These are phyloP conservation scores for Leptothorax acervorum DNA, from an alignment of 2,888 invertebrate genomes.

Conservation along the genomic window DNA sequence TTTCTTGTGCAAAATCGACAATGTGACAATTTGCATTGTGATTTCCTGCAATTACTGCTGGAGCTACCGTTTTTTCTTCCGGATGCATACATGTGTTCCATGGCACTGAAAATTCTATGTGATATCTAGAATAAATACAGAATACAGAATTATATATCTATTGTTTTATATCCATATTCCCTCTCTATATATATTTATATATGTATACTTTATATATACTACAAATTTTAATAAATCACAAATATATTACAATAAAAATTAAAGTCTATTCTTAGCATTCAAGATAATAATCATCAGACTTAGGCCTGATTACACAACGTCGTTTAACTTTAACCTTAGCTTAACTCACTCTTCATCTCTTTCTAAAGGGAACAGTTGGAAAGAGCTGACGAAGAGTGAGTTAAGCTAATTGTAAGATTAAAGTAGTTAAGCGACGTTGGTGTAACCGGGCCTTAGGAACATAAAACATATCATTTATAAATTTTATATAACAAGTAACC, in stretches of 20 bases:
- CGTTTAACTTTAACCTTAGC: too few relatives aligned
- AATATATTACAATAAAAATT: neutral
- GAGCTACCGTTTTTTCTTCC: conserved; percentile 70
- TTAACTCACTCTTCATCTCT: too few relatives aligned
- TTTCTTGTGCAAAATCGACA: conserved; percentile 77
- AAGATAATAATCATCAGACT: neutral
- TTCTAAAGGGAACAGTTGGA: too few relatives aligned
- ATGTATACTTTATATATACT: neutral
- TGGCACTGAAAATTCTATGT: conserved; percentile 80
- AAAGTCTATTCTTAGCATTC: neutral
- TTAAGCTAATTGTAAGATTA: too few relatives aligned
- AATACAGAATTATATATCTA: neutral
- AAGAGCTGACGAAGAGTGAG: too few relatives aligned
- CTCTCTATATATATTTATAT: neutral
- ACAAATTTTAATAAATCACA: neutral
- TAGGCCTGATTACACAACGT: too few relatives aligned
- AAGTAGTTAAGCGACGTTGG: too few relatives aligned
- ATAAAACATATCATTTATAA: neutral
- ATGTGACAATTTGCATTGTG: conserved; percentile 79
- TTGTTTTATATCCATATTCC: too few relatives aligned
- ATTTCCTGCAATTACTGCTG: conserved; percentile 74
- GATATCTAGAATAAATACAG: conserved; percentile 73
- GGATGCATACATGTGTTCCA: conserved; percentile 80
- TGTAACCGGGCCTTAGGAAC: too few relatives aligned
- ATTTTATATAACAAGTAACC: conserved; percentile 65